Evolutionary conservation across 2,888 invertebrate species (phyloP), one percentile per base, ranked within the genome.

Genomic region (Dendrolimus pini): DNA sequence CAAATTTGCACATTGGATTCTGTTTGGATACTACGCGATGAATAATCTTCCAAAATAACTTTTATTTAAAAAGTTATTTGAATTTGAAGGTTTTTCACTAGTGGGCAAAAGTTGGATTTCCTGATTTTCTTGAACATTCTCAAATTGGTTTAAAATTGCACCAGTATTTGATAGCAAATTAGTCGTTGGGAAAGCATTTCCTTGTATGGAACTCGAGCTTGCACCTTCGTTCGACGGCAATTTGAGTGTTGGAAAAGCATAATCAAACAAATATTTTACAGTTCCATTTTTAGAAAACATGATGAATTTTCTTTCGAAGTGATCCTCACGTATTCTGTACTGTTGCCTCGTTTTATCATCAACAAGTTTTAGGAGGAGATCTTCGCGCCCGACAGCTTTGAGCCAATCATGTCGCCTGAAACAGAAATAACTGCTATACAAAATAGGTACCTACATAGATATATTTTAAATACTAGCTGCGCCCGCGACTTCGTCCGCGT

Each of bases 261-360:
- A n/a, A 30, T 60, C 60, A 54, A 41, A 57, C 55, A 71, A 69
- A 67, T 67, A 67, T 64, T 66, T 63, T 41, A 57, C 56, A 56
- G 41, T 64, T 63, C 55, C 41, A 14, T 62, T 62, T 65, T 62
- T 70, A 58, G 63, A 65, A 62, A 56, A 62, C 56, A 61, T 66
- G 10, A 70, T 64, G 14, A 57, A 68, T 56, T 8, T 55, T 55
- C 9, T 64, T 54, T 65, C 62, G 58, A 69, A 68, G 58, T 70
- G 69, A 8, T 62, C 63, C 55, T 69, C 66, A 61, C 70, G 67
- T 9, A 70, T 66, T 66, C 65, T 66, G 60, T 68, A 64, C 58
- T 62, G 61, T 59, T 59, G 60, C 12, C 67, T 61, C 9, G 53
- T 59, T 63, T 64, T 69, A 54, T 60, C 42, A 60, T 64, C 60